A percentile compares a stretch with the other conserved stretches of the same genome.
Evolutionary conservation across 2,888 invertebrate genomes (phyloP).

Genomic region (Epirrita christyi): DNA sequence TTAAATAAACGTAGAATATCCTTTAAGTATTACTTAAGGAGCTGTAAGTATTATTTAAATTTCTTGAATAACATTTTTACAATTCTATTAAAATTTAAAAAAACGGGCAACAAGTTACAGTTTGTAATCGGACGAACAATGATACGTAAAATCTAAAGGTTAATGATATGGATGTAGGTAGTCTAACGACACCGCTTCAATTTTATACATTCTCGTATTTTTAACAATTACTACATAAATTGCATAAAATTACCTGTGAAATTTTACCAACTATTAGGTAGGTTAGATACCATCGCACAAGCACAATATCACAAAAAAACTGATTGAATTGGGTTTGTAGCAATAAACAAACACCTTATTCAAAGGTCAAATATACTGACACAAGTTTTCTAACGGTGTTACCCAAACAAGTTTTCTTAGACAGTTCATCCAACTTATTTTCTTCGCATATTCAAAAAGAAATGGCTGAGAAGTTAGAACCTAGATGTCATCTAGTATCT

Average conservation of each 20-base stretch:
- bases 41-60: no score
- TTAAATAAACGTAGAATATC: no score
- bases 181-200: constrained; percentile 1
- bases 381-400: not conserved
- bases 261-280: no score
- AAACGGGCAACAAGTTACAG: not conserved
- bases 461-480: constrained; percentile 13
- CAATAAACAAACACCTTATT: not conserved
- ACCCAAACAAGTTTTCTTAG: constrained; percentile 6
- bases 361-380: not conserved
- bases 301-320: not conserved
- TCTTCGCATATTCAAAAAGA: constrained; percentile 34
- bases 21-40: no score
- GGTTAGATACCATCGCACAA: not conserved
- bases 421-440: constrained; percentile 29
- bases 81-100: not conserved
- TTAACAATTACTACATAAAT: not conserved
- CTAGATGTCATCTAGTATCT: no score
- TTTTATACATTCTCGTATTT: not conserved
- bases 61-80: no score
- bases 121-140: constrained; percentile 6
- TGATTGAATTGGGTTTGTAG: not conserved
- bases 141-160: constrained; percentile 24
- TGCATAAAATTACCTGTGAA: no score
- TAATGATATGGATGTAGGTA: constrained; percentile 28